phyloP scores from a whole-genome alignment of 1,140 invertebrate species.

The Listronotus bonariensis region DNA sequence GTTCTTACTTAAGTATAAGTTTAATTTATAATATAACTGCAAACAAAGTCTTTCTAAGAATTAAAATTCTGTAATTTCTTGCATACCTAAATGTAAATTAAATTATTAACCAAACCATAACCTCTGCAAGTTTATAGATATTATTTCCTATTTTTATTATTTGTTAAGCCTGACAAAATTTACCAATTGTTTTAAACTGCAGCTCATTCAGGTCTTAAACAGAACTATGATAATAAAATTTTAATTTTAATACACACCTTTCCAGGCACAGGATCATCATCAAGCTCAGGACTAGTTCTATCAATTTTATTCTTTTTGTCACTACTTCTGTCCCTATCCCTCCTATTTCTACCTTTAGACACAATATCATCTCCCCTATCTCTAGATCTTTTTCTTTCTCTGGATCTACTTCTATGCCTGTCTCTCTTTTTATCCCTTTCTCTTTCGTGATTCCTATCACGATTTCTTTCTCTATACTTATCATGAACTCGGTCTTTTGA shows the following conservation, averaged over 20 bases:
- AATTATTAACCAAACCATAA: no score
- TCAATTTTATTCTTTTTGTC: conserved; percentile 57
- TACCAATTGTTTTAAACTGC: no score
- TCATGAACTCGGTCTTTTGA: conserved; percentile 44
- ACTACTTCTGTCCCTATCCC: conserved; percentile 46
- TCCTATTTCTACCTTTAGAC: conserved; percentile 45
- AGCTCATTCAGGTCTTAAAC: no score
- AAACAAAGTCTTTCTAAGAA: no score
- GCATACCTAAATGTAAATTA: no score
- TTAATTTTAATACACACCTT: conserved; percentile 56
- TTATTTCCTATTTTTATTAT: no score
- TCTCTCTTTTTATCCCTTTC: conserved; percentile 42
- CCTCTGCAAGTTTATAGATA: no score
- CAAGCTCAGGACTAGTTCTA: conserved; percentile 59
- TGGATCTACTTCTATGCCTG: conserved; percentile 50
- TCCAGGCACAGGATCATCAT: conserved; percentile 67
- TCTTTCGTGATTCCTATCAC: conserved; percentile 49
- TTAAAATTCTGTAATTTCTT: no score
- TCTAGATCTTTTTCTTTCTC: conserved; percentile 50
- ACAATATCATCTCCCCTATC: conserved; percentile 49
- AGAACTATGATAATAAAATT: conserved; percentile 4
- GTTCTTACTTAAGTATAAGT: no score
- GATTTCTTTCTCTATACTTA: conserved; percentile 44
- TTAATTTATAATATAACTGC: no score
- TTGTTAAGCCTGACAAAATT: no score